Evolutionary conservation across 2,888 invertebrate species (phyloP).

Genomic region (Epistrophe eligans): DNA sequence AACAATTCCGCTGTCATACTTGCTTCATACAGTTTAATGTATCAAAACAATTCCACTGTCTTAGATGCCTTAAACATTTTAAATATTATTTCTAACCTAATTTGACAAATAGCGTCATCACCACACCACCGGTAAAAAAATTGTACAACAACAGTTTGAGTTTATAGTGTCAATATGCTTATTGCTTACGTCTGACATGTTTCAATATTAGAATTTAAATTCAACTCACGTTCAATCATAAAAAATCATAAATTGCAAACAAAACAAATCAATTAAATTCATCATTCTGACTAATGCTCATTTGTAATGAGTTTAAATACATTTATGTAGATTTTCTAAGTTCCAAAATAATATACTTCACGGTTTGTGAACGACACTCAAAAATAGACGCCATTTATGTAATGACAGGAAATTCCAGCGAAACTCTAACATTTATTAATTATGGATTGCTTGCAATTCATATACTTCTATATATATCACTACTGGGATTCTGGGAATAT

Average conservation of each 20-base stretch:
- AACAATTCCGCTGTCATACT: too few relatives aligned
- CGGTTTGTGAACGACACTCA: background rate
- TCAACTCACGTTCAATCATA: background rate
- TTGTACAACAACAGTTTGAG: background rate
- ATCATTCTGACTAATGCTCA: background rate
- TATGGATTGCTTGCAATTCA: background rate
- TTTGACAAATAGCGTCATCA: slow-evolving; percentile 6
- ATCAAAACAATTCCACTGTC: slow-evolving; percentile 25
- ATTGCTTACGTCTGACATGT: background rate
- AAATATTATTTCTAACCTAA: background rate
- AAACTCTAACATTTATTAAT: background rate
- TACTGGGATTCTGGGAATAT: too few relatives aligned
- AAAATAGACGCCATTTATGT: slow-evolving; percentile 12
- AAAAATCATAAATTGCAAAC: background rate
- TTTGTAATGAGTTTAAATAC: background rate
- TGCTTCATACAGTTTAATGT: background rate
- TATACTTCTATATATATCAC: too few relatives aligned
- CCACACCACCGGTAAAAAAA: background rate
- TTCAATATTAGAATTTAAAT: background rate
- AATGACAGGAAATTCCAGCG: background rate
- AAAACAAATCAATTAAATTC: slow-evolving; percentile 26
- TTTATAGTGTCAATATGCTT: background rate
- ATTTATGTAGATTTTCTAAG: background rate
- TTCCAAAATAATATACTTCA: background rate
- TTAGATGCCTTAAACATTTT: background rate